Evolutionary conservation across 2,888 invertebrate genomes (phyloP).

Genomic region (Colletes collaris): DNA sequence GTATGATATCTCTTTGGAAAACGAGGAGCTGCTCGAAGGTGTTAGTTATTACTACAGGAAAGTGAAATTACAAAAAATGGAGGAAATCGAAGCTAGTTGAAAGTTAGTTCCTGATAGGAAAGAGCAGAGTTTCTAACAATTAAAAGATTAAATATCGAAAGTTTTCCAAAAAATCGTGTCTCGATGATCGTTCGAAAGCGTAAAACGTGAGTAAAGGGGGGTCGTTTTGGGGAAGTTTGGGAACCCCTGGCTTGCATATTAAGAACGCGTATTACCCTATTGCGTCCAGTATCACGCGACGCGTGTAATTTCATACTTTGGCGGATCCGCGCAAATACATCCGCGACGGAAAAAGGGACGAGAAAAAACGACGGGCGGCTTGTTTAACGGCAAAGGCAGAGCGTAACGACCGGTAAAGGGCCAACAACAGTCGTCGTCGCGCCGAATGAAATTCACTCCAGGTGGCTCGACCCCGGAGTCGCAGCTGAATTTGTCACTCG

Average conservation of each 20-base stretch:
- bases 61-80: too few species aligned
- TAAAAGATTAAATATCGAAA: too few species aligned
- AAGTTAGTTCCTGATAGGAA: too few species aligned
- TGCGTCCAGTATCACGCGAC: constrained; percentile 2
- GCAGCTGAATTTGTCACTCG: constrained; percentile 62
- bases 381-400: constrained; percentile 5
- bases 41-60: too few species aligned
- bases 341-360: constrained; percentile 1
- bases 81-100: too few species aligned
- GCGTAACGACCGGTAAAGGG: constrained; percentile 38
- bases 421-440: constrained; percentile 22
- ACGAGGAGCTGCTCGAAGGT: too few species aligned
- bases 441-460: constrained; percentile 57
- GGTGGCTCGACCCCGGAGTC: constrained; percentile 47
- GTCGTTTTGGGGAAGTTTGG: too few species aligned
- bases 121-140: too few species aligned
- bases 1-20: too few species aligned
- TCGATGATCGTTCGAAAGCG: too few species aligned
- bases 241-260: background rate
- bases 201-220: too few species aligned
- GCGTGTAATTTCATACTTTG: background rate
- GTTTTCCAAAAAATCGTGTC: too few species aligned
- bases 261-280: background rate
- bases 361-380: background rate
- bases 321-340: constrained; percentile 20